Evolutionary conservation across 2,888 invertebrate genomes (phyloP), one percentile per base, ranked within the genome.

Genomic region (Lasioglossum leucozonium): DNA sequence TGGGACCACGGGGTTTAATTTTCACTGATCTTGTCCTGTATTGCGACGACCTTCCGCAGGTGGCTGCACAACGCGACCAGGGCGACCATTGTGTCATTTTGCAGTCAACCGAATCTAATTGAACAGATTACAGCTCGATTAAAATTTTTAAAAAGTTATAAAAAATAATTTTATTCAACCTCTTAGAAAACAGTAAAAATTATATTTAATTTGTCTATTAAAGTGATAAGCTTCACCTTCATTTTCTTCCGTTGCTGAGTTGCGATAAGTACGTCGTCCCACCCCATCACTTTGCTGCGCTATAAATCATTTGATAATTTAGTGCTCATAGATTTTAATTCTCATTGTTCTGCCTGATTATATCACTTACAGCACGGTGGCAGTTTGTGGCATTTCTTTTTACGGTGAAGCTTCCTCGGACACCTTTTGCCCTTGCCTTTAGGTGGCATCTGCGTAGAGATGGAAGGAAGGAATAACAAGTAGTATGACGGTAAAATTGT

Each of bases 41-140:
- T 92, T 96, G 96, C 79, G 97, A 96, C 18, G 98, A 97, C 30
- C 97, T 95, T 18, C 98, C 98, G 93, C 99, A 99, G 0, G 97
- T 97, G n/a, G 97, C 97, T 0, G 98, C 98, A 95, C 99, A 99
- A 89, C 97, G 97, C 55, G 98, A 97, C 98, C 98, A 98, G 18
- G 95, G 93, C 5, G 97, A 96, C 98, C 98, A 98, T 81, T 96
- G 96, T 22, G 93, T 92, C 72, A 94, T 91, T 89, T 92, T 88
- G 77, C 94, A 95, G 81, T 94, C 85, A n/a, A 90, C 87, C 83
- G 93, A 91, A 82, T 89, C 90, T 91, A 40, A 80, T 42, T 40
- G 0, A 2, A 51, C 72, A 34, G 18, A 62, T 74, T 18, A 72
- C 40, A 30, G 34, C n/a, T n/a, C n/a, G n/a, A n/a, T n/a, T n/a